Evolutionary conservation across 2,888 invertebrate genomes (phyloP).

Genomic region (Julus scandinavius): DNA sequence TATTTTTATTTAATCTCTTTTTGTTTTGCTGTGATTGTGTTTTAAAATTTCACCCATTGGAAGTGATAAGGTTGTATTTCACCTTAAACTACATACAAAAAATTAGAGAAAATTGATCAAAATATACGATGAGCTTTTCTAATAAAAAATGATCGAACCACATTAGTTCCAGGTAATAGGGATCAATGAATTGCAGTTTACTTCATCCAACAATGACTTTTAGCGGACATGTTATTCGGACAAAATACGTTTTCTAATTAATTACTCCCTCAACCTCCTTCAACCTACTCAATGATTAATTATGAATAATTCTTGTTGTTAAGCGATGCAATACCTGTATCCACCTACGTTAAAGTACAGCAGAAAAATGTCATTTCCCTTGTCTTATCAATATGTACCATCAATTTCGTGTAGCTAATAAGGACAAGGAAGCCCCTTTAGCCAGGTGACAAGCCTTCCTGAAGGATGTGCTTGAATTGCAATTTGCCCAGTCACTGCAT

Average conservation of each 20-base stretch:
- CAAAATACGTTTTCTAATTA: neutral
- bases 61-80: no score
- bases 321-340: neutral
- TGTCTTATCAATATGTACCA: conserved; percentile 35
- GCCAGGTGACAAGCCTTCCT: conserved; percentile 40
- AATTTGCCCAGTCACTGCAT: neutral
- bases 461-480: neutral
- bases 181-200: neutral
- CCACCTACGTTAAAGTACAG: neutral
- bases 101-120: no score
- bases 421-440: conserved; percentile 37
- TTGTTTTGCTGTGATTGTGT: no score
- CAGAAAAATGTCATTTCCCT: conserved; percentile 20
- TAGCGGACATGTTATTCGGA: neutral
- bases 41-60: no score
- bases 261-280: neutral
- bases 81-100: no score
- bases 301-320: neutral
- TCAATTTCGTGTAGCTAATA: neutral
- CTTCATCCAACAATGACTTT: neutral
- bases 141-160: neutral
- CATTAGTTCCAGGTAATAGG: neutral
- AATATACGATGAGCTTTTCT: neutral
- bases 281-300: conserved; percentile 4
- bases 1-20: no score